phyloP scores from a whole-genome alignment of 2,113 vertebrate species.

The Brachyistius frenatus region DNA sequence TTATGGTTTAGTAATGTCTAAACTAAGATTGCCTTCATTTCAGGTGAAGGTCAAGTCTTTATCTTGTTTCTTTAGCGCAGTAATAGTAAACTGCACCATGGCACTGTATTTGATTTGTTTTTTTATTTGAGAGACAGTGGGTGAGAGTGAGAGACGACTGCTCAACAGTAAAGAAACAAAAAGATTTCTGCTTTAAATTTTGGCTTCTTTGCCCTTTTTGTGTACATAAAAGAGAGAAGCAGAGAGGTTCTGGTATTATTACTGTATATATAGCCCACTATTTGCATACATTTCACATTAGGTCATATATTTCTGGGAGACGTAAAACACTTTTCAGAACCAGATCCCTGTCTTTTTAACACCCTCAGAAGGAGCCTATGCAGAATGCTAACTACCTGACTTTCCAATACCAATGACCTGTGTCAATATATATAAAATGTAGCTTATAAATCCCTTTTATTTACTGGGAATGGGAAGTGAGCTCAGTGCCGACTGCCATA shows the following conservation, averaged over 20 bases:
- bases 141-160: background rate
- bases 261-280: slow-evolving; percentile 2
- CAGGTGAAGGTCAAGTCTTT: slow-evolving; percentile 39
- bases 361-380: slow-evolving; percentile 17
- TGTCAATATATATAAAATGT: slow-evolving; percentile 22
- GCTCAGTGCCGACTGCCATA: slow-evolving; percentile 22
- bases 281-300: slow-evolving; percentile 29
- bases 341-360: slow-evolving; percentile 14
- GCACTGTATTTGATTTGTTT: slow-evolving; percentile 4
- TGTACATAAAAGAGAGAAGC: slow-evolving; percentile 17
- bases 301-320: slow-evolving; percentile 31
- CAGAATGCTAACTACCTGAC: slow-evolving; percentile 36
- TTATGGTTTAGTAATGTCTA: slow-evolving; percentile 25
- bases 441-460: slow-evolving; percentile 34
- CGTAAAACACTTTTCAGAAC: slow-evolving; percentile 8
- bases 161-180: background rate
- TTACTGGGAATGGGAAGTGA: slow-evolving; percentile 7
- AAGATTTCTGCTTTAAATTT: background rate
- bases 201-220: slow-evolving; percentile 17
- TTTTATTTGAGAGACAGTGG: background rate
- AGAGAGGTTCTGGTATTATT: slow-evolving; percentile 12
- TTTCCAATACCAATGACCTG: slow-evolving; percentile 48
- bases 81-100: background rate
- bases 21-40: slow-evolving; percentile 4
- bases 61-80: background rate